These are phyloP conservation scores for Fragariocoptes setiger DNA, from an alignment of 1,140 invertebrate genomes.

Conservation along the genomic window DNA sequence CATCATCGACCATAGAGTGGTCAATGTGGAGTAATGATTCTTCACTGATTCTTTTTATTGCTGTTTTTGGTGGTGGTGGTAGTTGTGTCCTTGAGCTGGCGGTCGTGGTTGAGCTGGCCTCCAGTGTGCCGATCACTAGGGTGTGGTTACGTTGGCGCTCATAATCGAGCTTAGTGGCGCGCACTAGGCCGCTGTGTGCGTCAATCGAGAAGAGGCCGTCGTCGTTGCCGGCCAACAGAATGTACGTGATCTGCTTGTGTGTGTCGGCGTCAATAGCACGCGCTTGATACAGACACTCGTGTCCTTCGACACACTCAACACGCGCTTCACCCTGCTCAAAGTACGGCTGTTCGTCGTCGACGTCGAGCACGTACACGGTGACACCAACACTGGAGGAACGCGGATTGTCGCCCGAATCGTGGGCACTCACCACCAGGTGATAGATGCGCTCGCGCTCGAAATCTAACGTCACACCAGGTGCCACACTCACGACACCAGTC, in stretches of 20 bases:
- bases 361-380: slow-evolving; percentile 38
- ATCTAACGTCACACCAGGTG: slow-evolving; percentile 37
- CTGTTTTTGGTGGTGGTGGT: too few species aligned
- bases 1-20: too few species aligned
- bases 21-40: too few species aligned
- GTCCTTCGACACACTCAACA: slow-evolving; percentile 46
- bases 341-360: slow-evolving; percentile 45
- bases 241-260: slow-evolving; percentile 33
- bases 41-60: too few species aligned
- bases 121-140: slow-evolving; percentile 40
- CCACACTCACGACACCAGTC: slow-evolving; percentile 40
- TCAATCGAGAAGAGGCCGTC: slow-evolving; percentile 49
- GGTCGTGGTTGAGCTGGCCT: slow-evolving; percentile 32
- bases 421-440: slow-evolving; percentile 38
- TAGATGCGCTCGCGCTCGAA: slow-evolving; percentile 42
- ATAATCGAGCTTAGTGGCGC: slow-evolving; percentile 39
- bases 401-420: slow-evolving; percentile 50
- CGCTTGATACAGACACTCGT: slow-evolving; percentile 39
- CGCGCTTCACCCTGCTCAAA: slow-evolving; percentile 42
- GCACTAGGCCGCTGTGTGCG: slow-evolving; percentile 36
- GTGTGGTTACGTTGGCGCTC: slow-evolving; percentile 37
- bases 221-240: slow-evolving; percentile 40
- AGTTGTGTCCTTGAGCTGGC: too few species aligned
- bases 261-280: slow-evolving; percentile 13
- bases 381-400: slow-evolving; percentile 52